These are phyloP conservation scores for Gymnoscelis rufifasciata DNA, from an alignment of 2,888 invertebrate genomes.

Conservation along the genomic window DNA sequence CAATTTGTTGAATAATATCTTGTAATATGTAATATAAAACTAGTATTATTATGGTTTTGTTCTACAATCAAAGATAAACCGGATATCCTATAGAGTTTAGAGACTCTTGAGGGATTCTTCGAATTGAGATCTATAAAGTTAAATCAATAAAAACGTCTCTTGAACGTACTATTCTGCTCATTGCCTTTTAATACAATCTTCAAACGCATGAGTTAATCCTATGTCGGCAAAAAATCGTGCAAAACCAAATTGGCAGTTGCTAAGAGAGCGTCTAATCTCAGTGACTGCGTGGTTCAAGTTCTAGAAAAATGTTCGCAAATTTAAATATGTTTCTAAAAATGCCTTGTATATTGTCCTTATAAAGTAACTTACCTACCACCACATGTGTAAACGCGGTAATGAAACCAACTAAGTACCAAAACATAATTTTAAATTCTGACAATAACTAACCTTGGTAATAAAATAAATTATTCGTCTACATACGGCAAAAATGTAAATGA, in stretches of 20 bases:
- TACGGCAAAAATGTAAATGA: slow-evolving; percentile 22
- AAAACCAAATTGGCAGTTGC: slow-evolving; percentile 34
- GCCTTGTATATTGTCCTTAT: no score
- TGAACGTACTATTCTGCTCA: neutral
- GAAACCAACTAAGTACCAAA: slow-evolving; percentile 1
- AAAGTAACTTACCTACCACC: neutral
- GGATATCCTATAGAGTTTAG: neutral
- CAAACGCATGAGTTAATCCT: slow-evolving; percentile 42
- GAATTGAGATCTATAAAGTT: neutral
- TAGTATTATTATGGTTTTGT: neutral
- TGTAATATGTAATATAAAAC: neutral
- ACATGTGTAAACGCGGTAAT: slow-evolving; percentile 2
- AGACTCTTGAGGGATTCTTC: neutral
- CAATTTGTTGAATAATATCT: neutral
- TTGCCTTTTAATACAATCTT: slow-evolving; percentile 13
- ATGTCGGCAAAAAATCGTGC: slow-evolving; percentile 40
- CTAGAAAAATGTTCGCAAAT: no score
- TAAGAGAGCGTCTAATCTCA: slow-evolving; percentile 24
- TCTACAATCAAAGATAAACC: neutral
- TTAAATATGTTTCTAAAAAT: no score
- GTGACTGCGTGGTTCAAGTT: no score
- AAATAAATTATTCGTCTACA: slow-evolving; percentile 19
- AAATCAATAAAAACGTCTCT: neutral
- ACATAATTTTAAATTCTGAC: slow-evolving; percentile 8
- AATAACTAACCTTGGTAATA: slow-evolving; percentile 20